Evolutionary conservation across 2,113 vertebrate species (phyloP).

Genomic region (Toxotes jaculatrix): DNA sequence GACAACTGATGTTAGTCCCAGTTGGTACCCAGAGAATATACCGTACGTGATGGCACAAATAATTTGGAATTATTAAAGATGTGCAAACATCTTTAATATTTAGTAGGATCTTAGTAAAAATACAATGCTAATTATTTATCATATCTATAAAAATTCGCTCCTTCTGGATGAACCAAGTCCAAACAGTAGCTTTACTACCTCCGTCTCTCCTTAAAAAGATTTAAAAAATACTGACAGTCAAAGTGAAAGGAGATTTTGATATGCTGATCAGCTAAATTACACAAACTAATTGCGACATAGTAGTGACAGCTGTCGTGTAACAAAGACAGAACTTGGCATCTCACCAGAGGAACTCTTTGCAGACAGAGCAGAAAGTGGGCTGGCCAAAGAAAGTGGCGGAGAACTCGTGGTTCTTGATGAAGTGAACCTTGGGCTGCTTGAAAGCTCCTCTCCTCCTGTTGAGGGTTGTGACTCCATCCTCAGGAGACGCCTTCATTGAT

Average conservation of each 20-base stretch:
- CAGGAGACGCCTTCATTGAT: slow-evolving; percentile 65
- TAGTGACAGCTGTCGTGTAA: neutral
- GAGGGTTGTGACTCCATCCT: slow-evolving; percentile 88
- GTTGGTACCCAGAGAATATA: neutral
- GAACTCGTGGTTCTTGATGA: slow-evolving; percentile 96
- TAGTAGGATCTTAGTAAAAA: too few relatives aligned
- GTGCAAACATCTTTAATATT: neutral
- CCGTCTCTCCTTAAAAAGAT: neutral
- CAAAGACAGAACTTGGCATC: slow-evolving; percentile 49
- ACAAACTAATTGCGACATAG: neutral
- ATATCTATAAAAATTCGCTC: neutral
- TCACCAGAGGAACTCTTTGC: slow-evolving; percentile 97
- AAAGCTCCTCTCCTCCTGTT: slow-evolving; percentile 94
- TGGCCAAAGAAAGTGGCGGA: slow-evolving; percentile 95
- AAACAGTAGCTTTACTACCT: neutral
- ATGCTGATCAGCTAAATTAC: neutral
- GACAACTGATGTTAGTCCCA: slow-evolving; percentile 18
- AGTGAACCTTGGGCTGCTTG: slow-evolving; percentile 96
- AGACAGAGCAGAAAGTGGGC: slow-evolving; percentile 98
- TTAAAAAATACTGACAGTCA: neutral
- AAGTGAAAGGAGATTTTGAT: neutral
- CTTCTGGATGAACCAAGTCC: neutral
- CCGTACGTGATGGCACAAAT: neutral
- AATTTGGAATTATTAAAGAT: slow-evolving; percentile 17
- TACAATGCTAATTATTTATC: too few relatives aligned